Evolutionary conservation across 2,113 vertebrate species (phyloP), one percentile per base, ranked within the genome.

Genomic region (Carassius gibelio): DNA sequence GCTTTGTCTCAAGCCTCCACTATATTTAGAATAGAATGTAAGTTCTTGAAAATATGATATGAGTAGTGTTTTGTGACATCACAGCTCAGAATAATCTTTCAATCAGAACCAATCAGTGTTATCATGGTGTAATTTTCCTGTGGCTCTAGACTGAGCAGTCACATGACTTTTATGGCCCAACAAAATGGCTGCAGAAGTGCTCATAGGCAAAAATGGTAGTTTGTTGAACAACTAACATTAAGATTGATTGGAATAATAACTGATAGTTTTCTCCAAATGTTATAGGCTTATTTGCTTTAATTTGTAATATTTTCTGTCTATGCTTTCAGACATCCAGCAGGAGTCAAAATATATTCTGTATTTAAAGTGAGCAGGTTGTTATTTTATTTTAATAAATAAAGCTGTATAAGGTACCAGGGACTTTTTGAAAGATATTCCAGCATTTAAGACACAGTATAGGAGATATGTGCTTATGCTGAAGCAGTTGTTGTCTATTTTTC

Each of bases 1-100:
- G 77, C 66, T 79, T 57, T 87, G 30, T 36, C 15, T 68, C 66
- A 72, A 21, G 69, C 8, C 36, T 72, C 34, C 69, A 42, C 69
- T 72, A 42, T n/a, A 19, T 86, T 90, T 72, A 85, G 78, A 66
- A 64, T 34, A 17, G 14, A 5, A 55, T 55, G 15, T 5, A 17
- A 55, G 1, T 17, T 55, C 4, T 55, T 55, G 52, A 55, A 55
- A 55, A 17, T 17, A 55, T 17, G 50, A 52, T 52, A 4, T 6
- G 4, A 52, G 50, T 52, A 52, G 50, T 52, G 23, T 26, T 64
- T 26, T 14, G 1, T 26, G 62, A 15, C 62, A 14, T 64, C n/a
- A 64, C 61, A 64, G n/a, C 61, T 64, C 61, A 26, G 61, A 26
- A 26, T 26, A 23, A 10, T 23, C n/a, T 26, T 23, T 26, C n/a